These are phyloP conservation scores for Ramphastos sulfuratus DNA, from an alignment of 2,113 vertebrate species.

Conservation along the genomic window DNA sequence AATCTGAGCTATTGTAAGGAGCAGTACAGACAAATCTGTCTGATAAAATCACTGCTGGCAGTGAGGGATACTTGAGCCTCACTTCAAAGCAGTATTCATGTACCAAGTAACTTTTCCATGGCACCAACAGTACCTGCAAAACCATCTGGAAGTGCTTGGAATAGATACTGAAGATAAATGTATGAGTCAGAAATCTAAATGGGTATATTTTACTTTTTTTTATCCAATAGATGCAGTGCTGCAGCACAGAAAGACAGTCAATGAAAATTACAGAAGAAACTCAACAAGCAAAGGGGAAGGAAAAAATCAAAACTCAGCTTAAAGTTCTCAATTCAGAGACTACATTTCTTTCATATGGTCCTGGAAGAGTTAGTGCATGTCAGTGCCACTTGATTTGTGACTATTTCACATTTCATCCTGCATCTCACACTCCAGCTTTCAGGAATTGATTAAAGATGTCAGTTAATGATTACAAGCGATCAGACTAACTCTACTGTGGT, in stretches of 20 bases:
- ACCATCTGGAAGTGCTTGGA: neutral
- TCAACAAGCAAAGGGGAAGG: neutral
- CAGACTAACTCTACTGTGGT: neutral
- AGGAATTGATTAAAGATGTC: neutral
- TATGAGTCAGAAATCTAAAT: neutral
- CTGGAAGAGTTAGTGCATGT: neutral
- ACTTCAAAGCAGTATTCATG: neutral
- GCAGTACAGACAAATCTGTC: neutral
- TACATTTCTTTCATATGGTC: neutral
- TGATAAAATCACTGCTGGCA: neutral
- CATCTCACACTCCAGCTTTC: neutral
- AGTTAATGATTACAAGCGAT: neutral
- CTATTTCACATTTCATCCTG: neutral
- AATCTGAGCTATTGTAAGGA: neutral
- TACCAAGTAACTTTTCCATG: rapidly evolving
- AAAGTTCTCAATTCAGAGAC: neutral
- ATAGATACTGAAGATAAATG: neutral
- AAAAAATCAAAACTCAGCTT: neutral
- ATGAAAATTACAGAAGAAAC: neutral
- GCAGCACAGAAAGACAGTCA: neutral
- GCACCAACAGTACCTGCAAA: neutral
- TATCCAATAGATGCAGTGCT: neutral
- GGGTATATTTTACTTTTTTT: neutral
- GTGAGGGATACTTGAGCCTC: neutral
- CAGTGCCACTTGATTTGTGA: neutral